phyloP scores from a whole-genome alignment of 2,888 invertebrate species.

The Sympetrum striolatum region DNA sequence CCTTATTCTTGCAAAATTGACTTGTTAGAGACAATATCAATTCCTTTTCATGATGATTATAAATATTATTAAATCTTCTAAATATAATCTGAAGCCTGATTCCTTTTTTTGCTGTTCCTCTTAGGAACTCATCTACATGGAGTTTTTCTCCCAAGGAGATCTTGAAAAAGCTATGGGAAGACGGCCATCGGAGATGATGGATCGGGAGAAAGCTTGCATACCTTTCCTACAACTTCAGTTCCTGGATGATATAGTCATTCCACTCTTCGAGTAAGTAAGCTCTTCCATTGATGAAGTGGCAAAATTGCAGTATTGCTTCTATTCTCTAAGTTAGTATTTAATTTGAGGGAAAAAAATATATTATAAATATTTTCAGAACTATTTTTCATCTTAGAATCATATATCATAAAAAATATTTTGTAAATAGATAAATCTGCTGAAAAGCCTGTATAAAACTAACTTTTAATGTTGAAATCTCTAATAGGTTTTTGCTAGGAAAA shows the following conservation, averaged over 20 bases:
- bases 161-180: slow-evolving; percentile 80
- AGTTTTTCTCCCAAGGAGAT: slow-evolving; percentile 89
- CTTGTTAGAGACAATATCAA: too few relatives aligned
- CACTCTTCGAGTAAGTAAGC: slow-evolving; percentile 63
- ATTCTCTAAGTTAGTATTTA: background rate
- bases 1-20: too few relatives aligned
- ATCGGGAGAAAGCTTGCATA: slow-evolving; percentile 80
- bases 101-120: slow-evolving; percentile 46
- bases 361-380: too few relatives aligned
- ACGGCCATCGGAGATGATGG: slow-evolving; percentile 78
- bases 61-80: background rate
- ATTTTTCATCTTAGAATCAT: too few relatives aligned
- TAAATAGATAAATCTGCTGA: too few relatives aligned
- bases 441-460: too few relatives aligned
- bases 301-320: background rate
- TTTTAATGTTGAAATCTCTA: too few relatives aligned
- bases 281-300: background rate
- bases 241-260: slow-evolving; percentile 64
- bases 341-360: background rate
- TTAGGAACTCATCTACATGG: slow-evolving; percentile 76
- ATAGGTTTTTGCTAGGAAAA: too few relatives aligned
- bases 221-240: slow-evolving; percentile 84
- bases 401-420: too few relatives aligned
- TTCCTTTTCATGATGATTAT: too few relatives aligned
- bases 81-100: too few relatives aligned